Percentiles rank a stretch among this genome's conserved stretches.
Conservation (phyloP, 92 coral and sea anemone genomes). For the Palythoa heliodiscus region DNA sequence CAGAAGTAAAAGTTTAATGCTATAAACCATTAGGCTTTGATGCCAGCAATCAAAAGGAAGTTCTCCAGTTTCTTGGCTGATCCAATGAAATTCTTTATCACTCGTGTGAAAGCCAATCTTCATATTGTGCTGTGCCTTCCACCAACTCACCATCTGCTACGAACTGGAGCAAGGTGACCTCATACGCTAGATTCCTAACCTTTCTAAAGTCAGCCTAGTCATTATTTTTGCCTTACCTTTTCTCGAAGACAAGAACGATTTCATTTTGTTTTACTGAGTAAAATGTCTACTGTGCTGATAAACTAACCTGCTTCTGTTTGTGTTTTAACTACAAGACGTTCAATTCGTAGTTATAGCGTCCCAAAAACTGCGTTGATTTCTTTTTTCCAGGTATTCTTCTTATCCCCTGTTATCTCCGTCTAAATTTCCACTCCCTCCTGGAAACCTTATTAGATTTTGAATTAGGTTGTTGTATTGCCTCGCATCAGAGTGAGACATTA, state of each 20-base stretch:
- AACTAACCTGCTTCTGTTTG: too few species aligned
- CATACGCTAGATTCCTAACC: not conserved
- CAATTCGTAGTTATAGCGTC: too few species aligned
- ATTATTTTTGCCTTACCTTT: too few species aligned
- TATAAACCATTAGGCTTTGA: slow-evolving; percentile 73
- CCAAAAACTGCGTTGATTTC: not conserved
- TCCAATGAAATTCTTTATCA: slow-evolving; percentile 97
- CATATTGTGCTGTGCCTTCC: slow-evolving; percentile 91
- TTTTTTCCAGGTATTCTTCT: not conserved
- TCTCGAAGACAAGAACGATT: too few species aligned
- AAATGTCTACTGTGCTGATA: too few species aligned
- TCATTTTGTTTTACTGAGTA: too few species aligned
- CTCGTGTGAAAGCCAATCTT: slow-evolving; percentile 95
- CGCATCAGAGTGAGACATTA: too few species aligned
- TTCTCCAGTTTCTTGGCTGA: slow-evolving; percentile 97
- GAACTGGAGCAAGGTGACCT: slow-evolving; percentile 66
- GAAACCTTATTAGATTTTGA: too few species aligned
- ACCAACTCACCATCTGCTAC: slow-evolving; percentile 86
- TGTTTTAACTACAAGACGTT: too few species aligned
- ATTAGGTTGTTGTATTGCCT: too few species aligned
- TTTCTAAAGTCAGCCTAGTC: not conserved
- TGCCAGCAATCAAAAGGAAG: slow-evolving; percentile 98
- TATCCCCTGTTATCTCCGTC: not conserved
- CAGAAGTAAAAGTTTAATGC: not conserved
- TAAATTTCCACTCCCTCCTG: not conserved